Conservation (phyloP, 1,140 invertebrate genomes). For the Protaetia brevitarsis region DNA sequence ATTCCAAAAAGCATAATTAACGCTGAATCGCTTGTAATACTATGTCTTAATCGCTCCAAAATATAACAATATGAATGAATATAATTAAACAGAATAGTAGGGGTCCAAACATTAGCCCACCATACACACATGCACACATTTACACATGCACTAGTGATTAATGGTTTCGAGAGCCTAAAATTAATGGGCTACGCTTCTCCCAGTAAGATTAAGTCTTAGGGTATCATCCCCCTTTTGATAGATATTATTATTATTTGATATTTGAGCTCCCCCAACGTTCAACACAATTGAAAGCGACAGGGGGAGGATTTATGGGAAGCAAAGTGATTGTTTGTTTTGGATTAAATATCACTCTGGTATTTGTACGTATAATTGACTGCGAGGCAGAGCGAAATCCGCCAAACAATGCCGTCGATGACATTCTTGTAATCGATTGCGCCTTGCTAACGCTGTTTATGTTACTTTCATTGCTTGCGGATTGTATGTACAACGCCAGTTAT, state of each 20-base stretch:
- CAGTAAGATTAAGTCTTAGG: conserved; percentile 3
- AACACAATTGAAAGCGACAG: conserved; percentile 17
- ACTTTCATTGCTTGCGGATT: background rate
- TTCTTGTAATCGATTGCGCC: background rate
- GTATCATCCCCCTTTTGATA: conserved; percentile 12
- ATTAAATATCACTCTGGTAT: conserved; percentile 15
- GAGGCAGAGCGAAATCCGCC: background rate
- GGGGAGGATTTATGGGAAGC: conserved; percentile 6
- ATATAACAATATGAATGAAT: conserved; percentile 5
- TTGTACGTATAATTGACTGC: conserved; percentile 10
- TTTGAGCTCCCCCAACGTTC: conserved; percentile 2
- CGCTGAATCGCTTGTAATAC: background rate
- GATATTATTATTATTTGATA: conserved; percentile 19
- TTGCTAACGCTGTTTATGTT: background rate
- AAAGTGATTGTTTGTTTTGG: conserved; percentile 14
- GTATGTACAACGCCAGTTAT: background rate
- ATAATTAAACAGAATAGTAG: background rate
- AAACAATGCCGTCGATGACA: background rate
- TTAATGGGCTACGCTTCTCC: conserved; percentile 2
- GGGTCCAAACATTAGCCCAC: background rate
- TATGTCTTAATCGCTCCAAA: background rate
- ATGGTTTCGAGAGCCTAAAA: conserved; percentile 2
- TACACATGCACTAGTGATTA: background rate
- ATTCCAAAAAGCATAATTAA: too few species aligned
- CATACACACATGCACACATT: background rate